These are phyloP conservation scores for Blomia tropicalis DNA, from an alignment of 2,888 invertebrate genomes.

Conservation along the genomic window DNA sequence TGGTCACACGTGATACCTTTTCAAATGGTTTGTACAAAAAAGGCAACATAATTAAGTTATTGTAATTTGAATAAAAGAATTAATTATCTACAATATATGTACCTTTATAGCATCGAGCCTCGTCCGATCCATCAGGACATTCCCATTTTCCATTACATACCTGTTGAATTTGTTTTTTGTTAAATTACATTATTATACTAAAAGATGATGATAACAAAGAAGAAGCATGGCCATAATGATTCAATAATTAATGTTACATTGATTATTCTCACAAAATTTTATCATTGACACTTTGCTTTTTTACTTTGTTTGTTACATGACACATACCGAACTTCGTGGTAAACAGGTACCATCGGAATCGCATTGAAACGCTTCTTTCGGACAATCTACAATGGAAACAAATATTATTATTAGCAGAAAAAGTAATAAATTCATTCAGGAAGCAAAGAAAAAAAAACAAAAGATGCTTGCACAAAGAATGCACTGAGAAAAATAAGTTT, in stretches of 20 bases:
- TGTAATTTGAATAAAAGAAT: neutral
- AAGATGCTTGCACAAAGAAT: too few relatives aligned
- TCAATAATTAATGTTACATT: too few relatives aligned
- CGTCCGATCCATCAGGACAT: constrained; percentile 37
- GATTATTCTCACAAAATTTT: too few relatives aligned
- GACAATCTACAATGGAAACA: constrained; percentile 36
- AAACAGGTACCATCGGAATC: constrained; percentile 48
- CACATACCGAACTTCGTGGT: constrained; percentile 55
- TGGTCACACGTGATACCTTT: constrained; percentile 47
- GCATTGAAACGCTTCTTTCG: constrained; percentile 37
- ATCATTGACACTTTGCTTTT: too few relatives aligned
- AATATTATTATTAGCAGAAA: too few relatives aligned
- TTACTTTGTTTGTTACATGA: too few relatives aligned
- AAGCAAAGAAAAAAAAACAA: neutral
- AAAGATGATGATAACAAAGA: too few relatives aligned
- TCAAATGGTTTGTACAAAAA: constrained; percentile 26
- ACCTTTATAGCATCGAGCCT: constrained; percentile 32
- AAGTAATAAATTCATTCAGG: neutral
- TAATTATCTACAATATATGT: neutral
- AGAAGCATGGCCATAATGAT: too few relatives aligned
- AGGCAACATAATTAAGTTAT: neutral
- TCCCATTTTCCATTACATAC: constrained; percentile 59
- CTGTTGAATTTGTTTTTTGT: too few relatives aligned
- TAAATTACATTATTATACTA: too few relatives aligned
- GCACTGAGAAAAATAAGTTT: too few relatives aligned